Conservation (phyloP, 92 coral and sea anemone species). For the Montipora capitata region DNA sequence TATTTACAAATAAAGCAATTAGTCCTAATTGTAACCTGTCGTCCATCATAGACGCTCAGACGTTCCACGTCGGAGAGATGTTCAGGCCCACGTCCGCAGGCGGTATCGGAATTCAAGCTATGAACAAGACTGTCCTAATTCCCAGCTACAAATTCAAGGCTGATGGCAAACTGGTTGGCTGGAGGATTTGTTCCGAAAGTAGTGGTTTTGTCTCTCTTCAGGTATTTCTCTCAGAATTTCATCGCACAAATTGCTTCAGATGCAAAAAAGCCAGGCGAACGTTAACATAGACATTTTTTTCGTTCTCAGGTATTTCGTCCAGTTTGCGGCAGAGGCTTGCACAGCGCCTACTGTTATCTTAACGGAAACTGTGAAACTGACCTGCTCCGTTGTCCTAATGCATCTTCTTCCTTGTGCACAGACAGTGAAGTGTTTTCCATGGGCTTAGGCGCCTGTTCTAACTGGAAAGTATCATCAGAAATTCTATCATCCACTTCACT, state of each 20-base stretch:
- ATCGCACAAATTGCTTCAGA: too few species aligned
- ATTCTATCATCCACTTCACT: conserved; percentile 21
- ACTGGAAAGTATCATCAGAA: conserved; percentile 28
- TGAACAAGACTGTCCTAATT: conserved; percentile 72
- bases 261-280: background rate
- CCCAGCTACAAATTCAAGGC: conserved; percentile 72
- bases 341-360: conserved; percentile 52
- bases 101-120: conserved; percentile 3
- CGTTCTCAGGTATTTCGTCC: conserved; percentile 82
- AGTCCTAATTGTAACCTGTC: too few species aligned
- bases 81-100: conserved; percentile 24
- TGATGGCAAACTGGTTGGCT: conserved; percentile 81
- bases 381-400: conserved; percentile 44
- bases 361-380: conserved; percentile 62
- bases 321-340: conserved; percentile 81
- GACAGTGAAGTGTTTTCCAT: conserved; percentile 65
- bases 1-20: background rate
- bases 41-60: conserved; percentile 52
- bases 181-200: conserved; percentile 78
- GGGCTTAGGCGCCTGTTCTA: conserved; percentile 68
- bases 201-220: conserved; percentile 85
- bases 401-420: conserved; percentile 61
- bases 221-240: conserved; percentile 49
- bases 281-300: background rate
- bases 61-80: conserved; percentile 55